Evolutionary conservation across 2,113 vertebrate species (phyloP).

Genomic region (Microtus montanus): DNA sequence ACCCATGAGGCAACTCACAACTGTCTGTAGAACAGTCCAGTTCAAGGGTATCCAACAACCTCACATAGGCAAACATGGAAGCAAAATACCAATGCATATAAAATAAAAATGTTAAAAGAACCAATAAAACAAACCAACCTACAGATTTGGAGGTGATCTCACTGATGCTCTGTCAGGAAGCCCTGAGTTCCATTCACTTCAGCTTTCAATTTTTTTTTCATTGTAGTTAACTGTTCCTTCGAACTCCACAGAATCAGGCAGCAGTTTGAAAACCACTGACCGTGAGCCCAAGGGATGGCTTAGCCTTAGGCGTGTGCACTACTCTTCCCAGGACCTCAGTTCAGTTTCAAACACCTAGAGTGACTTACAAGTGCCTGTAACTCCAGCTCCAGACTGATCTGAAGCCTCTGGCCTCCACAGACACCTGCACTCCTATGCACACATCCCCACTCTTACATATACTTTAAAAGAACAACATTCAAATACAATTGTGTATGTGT

Average conservation of each 20-base stretch:
- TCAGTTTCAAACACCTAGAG: neutral
- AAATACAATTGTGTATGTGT: neutral
- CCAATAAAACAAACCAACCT: neutral
- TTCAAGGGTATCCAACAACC: neutral
- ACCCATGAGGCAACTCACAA: neutral
- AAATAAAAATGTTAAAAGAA: neutral
- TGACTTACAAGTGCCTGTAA: neutral
- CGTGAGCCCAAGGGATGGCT: neutral
- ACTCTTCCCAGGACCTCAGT: neutral
- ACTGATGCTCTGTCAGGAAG: neutral
- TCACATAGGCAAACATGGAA: neutral
- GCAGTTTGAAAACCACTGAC: slow-evolving; percentile 24
- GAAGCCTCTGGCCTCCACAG: neutral
- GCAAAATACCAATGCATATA: neutral
- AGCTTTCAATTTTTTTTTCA: slow-evolving; percentile 7
- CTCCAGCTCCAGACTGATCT: neutral
- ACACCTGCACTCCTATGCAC: neutral
- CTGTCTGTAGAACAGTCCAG: neutral
- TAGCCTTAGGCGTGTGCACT: too few species aligned
- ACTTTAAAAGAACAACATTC: neutral
- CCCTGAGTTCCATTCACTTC: neutral
- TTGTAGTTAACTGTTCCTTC: neutral
- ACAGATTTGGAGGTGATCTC: slow-evolving; percentile 37
- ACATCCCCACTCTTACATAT: neutral
- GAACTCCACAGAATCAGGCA: neutral